These are phyloP conservation scores for Dromaius novaehollandiae DNA, from an alignment of 2,113 vertebrate species.

Conservation along the genomic window DNA sequence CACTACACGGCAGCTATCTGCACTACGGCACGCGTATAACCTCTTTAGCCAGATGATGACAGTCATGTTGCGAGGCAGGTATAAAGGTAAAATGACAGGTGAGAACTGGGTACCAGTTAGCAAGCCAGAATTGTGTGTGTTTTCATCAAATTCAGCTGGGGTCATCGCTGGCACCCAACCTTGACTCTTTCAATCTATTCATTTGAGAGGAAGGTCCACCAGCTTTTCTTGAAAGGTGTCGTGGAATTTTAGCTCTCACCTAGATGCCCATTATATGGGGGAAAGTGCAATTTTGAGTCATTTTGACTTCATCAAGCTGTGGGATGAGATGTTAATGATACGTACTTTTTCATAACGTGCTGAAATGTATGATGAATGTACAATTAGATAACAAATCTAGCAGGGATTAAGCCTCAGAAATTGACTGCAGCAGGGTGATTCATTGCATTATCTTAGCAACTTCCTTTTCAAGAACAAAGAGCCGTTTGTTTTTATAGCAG, in stretches of 20 bases:
- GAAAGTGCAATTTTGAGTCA: neutral
- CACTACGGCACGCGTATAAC: no score
- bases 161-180: neutral
- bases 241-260: neutral
- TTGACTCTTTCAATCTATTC: neutral
- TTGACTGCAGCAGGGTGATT: neutral
- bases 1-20: neutral
- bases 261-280: neutral
- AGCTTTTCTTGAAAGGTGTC: neutral
- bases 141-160: neutral
- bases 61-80: neutral
- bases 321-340: neutral
- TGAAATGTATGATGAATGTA: neutral
- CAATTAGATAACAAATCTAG: neutral
- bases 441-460: neutral
- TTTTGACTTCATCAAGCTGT: neutral
- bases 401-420: constrained; percentile 27
- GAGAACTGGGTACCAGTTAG: neutral
- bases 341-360: neutral
- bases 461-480: constrained; percentile 39
- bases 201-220: neutral
- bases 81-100: neutral
- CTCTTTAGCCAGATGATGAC: no score
- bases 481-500: constrained; percentile 39
- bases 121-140: neutral